Evolutionary conservation across 2,888 invertebrate genomes (phyloP).

Genomic region (Nemapogon koenigi): DNA sequence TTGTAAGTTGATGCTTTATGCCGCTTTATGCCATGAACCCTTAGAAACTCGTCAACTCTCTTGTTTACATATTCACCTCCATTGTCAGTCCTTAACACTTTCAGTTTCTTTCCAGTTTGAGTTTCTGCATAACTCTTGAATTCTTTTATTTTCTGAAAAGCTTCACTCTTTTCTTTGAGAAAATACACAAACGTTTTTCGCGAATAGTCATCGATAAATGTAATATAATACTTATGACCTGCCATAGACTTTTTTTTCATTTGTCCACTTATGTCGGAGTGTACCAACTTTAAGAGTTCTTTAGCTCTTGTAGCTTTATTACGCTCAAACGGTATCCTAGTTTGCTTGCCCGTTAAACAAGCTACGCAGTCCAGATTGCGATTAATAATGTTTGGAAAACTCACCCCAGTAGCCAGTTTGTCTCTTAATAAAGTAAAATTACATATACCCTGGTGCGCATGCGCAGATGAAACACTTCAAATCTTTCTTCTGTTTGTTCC

Average conservation of each 20-base stretch:
- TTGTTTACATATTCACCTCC: conserved; percentile 14
- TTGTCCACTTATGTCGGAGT: conserved; percentile 11
- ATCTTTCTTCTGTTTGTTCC: no score
- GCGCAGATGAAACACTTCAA: no score
- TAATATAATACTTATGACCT: conserved; percentile 8
- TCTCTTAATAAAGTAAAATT: no score
- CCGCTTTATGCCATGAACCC: conserved; percentile 14
- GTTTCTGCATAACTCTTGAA: conserved; percentile 17
- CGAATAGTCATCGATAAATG: conserved; percentile 10
- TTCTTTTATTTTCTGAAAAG: conserved; percentile 12
- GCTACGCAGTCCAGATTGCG: conserved; percentile 4
- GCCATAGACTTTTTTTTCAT: conserved; percentile 11
- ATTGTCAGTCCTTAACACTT: no score
- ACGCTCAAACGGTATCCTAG: conserved; percentile 7
- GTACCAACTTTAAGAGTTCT: conserved; percentile 3
- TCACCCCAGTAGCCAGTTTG: no score
- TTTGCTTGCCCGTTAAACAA: conserved; percentile 11
- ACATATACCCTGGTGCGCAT: no score
- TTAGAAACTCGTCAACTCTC: conserved; percentile 9
- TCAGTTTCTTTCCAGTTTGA: conserved; percentile 9
- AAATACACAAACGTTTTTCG: conserved; percentile 11
- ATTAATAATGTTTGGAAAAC: no score
- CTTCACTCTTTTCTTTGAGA: conserved; percentile 15
- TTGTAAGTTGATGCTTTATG: conserved; percentile 19
- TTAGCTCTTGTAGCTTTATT: neutral